Evolutionary conservation across 1,140 invertebrate genomes (phyloP), one percentile per base, ranked within the genome.

Genomic region (Leptinotarsa texana): DNA sequence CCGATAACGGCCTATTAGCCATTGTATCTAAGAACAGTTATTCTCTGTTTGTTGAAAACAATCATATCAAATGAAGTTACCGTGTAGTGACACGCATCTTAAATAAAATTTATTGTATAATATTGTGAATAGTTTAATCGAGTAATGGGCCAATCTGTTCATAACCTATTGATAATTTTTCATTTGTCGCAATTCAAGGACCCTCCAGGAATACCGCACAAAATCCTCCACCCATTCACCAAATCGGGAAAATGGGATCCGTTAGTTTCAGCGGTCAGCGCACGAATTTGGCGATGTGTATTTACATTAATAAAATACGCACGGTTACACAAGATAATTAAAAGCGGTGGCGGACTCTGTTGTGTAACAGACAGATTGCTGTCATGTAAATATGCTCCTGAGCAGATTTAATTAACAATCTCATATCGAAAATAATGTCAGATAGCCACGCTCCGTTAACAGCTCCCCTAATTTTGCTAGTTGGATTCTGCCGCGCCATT

Each of bases 331-430:
- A 82, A 81, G 80, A 81, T 83, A 83, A 83, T 83, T 83, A 83
- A 83, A 83, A 82, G 70, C 78, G 71, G 77, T 74, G 79, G 79
- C 75, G 78, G 69, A 74, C 78, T 67, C 76, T 69, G 80, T 78
- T 77, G 78, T 81, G 81, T 78, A 79, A 75, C 78, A 83, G 83
- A 84, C 83, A 84, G 83, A 84, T 84, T 83, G 83, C 83, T 83
- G 83, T 84, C 83, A 84, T 84, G 83, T 84, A 84, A 84, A 83
- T 83, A 83, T 83, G 82, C 80, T 82, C 78, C 80, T 78, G 77
- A 79, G 78, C 83, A 78, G 80, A 83, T 84, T 84, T 83, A 84
- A 84, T 84, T 84, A 84, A 84, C 83, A 84, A 84, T 83, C 82
- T 83, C 83, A 83, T 84, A 84, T 84, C 82, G 83, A 84, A 83